phyloP scores from a whole-genome alignment of 2,113 vertebrate genomes.

The Halichoerus grypus region DNA sequence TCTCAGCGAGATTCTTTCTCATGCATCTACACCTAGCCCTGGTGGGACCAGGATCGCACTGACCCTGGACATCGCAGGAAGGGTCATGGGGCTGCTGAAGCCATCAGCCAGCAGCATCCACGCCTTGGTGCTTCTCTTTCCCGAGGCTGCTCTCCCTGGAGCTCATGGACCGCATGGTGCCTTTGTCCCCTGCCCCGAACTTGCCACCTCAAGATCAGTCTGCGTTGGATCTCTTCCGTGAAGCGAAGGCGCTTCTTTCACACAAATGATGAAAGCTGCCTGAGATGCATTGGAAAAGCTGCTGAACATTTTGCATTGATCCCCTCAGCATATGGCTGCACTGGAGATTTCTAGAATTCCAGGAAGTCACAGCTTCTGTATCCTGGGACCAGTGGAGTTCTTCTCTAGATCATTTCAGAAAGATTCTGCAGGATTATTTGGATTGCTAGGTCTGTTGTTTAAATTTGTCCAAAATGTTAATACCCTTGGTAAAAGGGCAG shows the following conservation, averaged over 20 bases:
- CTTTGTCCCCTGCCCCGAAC: neutral
- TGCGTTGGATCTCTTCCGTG: neutral
- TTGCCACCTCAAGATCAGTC: neutral
- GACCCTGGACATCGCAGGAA: constrained; percentile 86
- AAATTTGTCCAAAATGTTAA: neutral
- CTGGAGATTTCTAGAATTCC: too few species aligned
- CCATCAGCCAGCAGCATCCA: constrained; percentile 74
- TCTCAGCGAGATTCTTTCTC: constrained; percentile 84
- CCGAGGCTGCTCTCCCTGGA: constrained; percentile 50
- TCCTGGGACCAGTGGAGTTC: neutral
- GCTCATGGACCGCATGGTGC: neutral
- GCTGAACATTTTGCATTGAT: neutral
- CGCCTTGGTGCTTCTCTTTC: constrained; percentile 65
- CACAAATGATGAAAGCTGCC: accelerated
- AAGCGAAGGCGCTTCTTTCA: neutral
- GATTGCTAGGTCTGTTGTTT: neutral
- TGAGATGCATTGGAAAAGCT: accelerated
- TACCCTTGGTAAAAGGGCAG: neutral
- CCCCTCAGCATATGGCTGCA: neutral
- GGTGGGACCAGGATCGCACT: constrained; percentile 81
- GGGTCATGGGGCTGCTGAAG: constrained; percentile 81
- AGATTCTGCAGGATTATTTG: neutral
- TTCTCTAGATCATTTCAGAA: neutral
- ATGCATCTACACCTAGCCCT: constrained; percentile 74
- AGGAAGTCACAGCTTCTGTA: neutral